Conservation (phyloP, 2,797 vertebrate genomes). For the Siniperca obscura region DNA sequence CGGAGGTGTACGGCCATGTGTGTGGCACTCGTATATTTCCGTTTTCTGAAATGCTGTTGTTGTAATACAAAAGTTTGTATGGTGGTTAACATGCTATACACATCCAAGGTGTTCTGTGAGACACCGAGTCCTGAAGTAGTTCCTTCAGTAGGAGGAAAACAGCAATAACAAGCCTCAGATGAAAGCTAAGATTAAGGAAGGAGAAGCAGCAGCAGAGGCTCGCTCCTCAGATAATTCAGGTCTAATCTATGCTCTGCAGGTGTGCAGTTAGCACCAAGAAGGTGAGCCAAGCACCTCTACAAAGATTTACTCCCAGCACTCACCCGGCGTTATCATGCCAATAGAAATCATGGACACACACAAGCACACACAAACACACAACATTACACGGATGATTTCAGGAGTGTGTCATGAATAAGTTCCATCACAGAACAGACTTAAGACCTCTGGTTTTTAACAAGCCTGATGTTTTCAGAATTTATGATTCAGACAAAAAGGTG, state of each 20-base stretch:
- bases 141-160: slow-evolving; percentile 67
- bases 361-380: slow-evolving; percentile 34
- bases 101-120: slow-evolving; percentile 60
- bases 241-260: slow-evolving; percentile 83
- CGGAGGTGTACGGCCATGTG: not conserved
- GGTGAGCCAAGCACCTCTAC: slow-evolving; percentile 61
- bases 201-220: slow-evolving; percentile 65
- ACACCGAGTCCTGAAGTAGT: slow-evolving; percentile 54
- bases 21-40: not conserved
- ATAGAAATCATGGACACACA: slow-evolving; percentile 35
- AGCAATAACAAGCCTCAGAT: slow-evolving; percentile 78
- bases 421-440: slow-evolving; percentile 1
- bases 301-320: slow-evolving; percentile 73
- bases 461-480: not conserved
- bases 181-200: slow-evolving; percentile 76
- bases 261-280: slow-evolving; percentile 69
- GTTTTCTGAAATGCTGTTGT: slow-evolving; percentile 11
- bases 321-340: slow-evolving; percentile 56
- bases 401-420: slow-evolving; percentile 28
- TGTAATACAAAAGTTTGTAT: slow-evolving; percentile 39
- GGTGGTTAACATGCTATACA: slow-evolving; percentile 56
- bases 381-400: slow-evolving; percentile 34
- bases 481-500: not conserved
- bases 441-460: not conserved
- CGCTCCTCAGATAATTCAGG: slow-evolving; percentile 74